Evolutionary conservation across 2,888 invertebrate species (phyloP), one percentile per base, ranked within the genome.

Genomic region (Tholera decimalis): DNA sequence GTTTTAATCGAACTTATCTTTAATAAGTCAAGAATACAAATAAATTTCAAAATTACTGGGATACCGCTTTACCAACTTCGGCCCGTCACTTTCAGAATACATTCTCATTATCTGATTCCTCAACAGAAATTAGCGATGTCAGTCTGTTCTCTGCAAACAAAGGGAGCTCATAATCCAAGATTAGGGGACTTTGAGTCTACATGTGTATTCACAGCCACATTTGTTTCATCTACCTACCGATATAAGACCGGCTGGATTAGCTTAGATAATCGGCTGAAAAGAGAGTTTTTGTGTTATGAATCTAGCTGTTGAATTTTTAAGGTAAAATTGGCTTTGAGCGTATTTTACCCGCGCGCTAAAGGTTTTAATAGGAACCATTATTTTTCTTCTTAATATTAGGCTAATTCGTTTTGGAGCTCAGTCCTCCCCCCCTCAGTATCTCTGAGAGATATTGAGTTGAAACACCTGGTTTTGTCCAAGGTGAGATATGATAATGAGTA

Each of bases 131-230:
- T 57, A 58, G 47, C 9, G 44, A 50, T 49, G 60, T 55, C 37
- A 43, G 73, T 50, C 41, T 54, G 57, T 41, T 61, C n/a, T 46
- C 28, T 56, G 50, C 61, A 66, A 74, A 77, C 78, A 77, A 75
- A 67, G 62, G 51, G 63, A 39, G 30, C 47, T 67, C 57, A 58
- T 72, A 72, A 75, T 67, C 72, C 51, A 20, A 60, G 79, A 75
- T 78, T 75, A 75, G 50, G 50, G 55, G 47, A 72, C 43, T 44
- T 57, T 43, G 49, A 49, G 22, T 18, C 9, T 20, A 26, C 50
- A 37, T 63, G 46, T 50, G 54, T 54, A 50, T 30, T 22, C 44
- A 13, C 30, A 44, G 1, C 24, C 44, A 30, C 20, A 24, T 24
- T 66, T 33, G 30, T 28, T 18, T 6, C 44, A 30, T 3, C 11